Percentiles rank a stretch among this genome's conserved stretches.
Evolutionary conservation across 2,888 invertebrate genomes (phyloP).

Genomic region (Drosophila nr. perissopoda): DNA sequence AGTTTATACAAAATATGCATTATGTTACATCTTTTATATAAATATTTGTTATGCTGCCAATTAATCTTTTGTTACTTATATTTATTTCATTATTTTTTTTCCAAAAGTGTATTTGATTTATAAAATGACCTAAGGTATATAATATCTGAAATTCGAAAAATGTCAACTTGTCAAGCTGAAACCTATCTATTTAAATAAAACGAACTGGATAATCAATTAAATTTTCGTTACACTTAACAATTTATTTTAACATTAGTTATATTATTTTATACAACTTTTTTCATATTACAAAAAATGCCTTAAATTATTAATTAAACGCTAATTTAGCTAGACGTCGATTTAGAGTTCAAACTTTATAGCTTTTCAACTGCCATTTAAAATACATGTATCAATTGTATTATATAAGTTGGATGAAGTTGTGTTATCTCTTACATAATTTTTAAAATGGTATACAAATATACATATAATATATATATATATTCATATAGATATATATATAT

Average conservation of each 20-base stretch:
- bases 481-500: constrained; percentile 10
- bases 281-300: constrained; percentile 73
- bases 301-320: constrained; percentile 64
- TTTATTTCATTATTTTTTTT: too few species aligned
- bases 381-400: constrained; percentile 34
- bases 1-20: not conserved
- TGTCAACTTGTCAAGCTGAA: not conserved
- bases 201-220: constrained; percentile 6
- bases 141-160: too few species aligned
- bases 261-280: constrained; percentile 65
- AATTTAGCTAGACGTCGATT: constrained; percentile 69
- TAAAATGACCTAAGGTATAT: not conserved
- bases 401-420: constrained; percentile 29
- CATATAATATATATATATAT: constrained; percentile 12
- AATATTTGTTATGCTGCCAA: too few species aligned
- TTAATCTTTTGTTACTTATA: too few species aligned
- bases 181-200: constrained; percentile 5
- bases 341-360: constrained; percentile 41
- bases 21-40: too few species aligned
- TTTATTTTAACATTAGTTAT: constrained; percentile 80
- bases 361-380: constrained; percentile 56
- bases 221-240: constrained; percentile 69
- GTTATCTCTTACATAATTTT: constrained; percentile 21
- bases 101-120: not conserved
- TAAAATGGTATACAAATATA: constrained; percentile 30